A percentile compares a stretch with the other conserved stretches of the same genome.
These are phyloP conservation scores for Stichodactyla helianthus DNA, from an alignment of 64 coral and sea anemone genomes.

Conservation along the genomic window DNA sequence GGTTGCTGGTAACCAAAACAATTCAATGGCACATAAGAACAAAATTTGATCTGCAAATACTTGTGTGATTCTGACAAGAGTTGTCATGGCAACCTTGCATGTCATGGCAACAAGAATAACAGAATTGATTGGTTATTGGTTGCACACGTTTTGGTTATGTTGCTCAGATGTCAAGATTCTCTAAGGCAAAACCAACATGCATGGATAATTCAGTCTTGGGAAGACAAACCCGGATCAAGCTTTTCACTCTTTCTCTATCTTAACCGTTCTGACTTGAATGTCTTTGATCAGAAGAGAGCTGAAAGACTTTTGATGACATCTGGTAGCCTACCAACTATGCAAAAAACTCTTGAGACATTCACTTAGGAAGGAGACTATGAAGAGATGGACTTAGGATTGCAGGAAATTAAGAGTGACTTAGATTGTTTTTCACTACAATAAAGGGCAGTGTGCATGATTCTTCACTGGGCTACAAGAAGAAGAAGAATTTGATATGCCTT, in stretches of 20 bases:
- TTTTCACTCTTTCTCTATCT: too few species aligned
- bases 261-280: too few species aligned
- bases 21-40: neutral
- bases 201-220: neutral
- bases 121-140: neutral
- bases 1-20: neutral
- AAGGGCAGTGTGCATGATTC: neutral
- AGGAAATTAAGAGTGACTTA: too few species aligned
- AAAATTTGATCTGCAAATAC: neutral
- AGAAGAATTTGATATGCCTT: neutral
- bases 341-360: too few species aligned
- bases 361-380: too few species aligned
- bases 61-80: neutral
- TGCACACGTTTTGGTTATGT: neutral
- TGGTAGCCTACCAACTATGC: too few species aligned
- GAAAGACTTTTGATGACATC: too few species aligned
- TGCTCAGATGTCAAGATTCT: neutral
- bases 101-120: neutral
- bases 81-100: neutral
- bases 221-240: neutral
- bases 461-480: too few species aligned
- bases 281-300: too few species aligned
- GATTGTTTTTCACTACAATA: neutral
- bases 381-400: too few species aligned
- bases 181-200: neutral